Base-by-base conservation (phyloP, 1,140 invertebrate genomes). In the Idris sp. region DNA sequence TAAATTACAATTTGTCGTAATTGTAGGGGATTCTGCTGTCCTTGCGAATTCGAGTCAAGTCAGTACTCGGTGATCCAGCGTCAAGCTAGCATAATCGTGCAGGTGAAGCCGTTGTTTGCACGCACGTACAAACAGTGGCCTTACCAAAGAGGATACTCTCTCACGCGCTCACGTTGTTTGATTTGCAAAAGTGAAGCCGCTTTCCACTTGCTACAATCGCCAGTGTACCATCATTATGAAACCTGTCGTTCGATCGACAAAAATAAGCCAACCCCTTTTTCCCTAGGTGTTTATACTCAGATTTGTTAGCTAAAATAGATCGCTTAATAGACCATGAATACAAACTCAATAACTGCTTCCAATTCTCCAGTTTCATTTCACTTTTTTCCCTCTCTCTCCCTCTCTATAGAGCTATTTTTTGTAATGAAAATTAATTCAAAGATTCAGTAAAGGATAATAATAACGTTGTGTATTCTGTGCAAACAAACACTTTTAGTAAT, bases 141-240 rank as follows among this genome's bases (percentile, higher is more conserved):
- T 48, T 28, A 67, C 65, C 33, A 58, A n/a, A n/a, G 79, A 81
- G 78, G 64, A 78, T 79, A 77, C 77, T 36, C 64, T 73, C 35
- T 65, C 54, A 58, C 59, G 71, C 62, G 56, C 62, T 68, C 58
- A 56, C 51, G 38, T 59, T 84, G 78, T 84, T 85, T 81, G 83
- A 85, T 83, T 84, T 84, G 81, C 80, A 81, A 84, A 84, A 83
- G 81, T 82, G 79, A 83, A 83, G 80, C 82, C 43, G 64, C 64
- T 61, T 64, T 64, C 69, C 46, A 73, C 43, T 36, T 25, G 25
- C 43, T 59, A 73, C 69, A 49, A 54, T 36, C 59, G 28, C 58
- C 35, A 36, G 16, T 18, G 46, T 22, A 26, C 43, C 35, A 67
- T 67, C 54, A 61, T 74, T 67, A 74, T 67, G 48, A 67, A 67